phyloP scores from a whole-genome alignment of 2,797 vertebrate species.

The Falco novaeseelandiae region DNA sequence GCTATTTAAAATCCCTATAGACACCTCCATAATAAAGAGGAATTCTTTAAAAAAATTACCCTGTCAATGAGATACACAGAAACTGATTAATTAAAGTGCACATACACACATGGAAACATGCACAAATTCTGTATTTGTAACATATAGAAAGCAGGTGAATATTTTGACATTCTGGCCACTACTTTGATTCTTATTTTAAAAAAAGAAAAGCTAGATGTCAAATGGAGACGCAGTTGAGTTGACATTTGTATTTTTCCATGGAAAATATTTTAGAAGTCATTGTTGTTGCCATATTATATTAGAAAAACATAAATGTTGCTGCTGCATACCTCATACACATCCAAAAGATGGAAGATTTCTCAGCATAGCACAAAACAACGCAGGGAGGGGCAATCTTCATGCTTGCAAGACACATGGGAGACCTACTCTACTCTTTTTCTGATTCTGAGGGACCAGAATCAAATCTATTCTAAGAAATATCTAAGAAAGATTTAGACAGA shows the following conservation, averaged over 20 bases:
- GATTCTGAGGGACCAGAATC: not conserved
- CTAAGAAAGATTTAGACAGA: not conserved
- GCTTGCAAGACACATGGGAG: not conserved
- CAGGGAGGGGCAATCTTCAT: not conserved
- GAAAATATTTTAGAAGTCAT: not conserved
- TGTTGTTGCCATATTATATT: not conserved
- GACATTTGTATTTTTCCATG: not conserved
- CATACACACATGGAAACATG: accelerated
- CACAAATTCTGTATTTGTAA: not conserved
- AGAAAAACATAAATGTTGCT: not conserved
- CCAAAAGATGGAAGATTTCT: not conserved
- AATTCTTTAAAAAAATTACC: not conserved
- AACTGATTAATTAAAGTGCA: not conserved
- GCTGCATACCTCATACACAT: not conserved
- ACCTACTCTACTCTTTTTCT: not conserved
- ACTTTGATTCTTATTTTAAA: not conserved
- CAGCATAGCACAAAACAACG: not conserved
- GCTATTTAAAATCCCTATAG: not conserved
- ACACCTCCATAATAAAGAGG: not conserved
- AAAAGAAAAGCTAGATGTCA: not conserved
- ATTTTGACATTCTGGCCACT: not conserved
- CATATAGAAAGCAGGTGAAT: not conserved
- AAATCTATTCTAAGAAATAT: not conserved
- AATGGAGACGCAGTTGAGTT: not conserved
- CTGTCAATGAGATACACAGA: not conserved